Base-by-base conservation (phyloP, 2,113 vertebrate species). In the Silurus glanis region DNA sequence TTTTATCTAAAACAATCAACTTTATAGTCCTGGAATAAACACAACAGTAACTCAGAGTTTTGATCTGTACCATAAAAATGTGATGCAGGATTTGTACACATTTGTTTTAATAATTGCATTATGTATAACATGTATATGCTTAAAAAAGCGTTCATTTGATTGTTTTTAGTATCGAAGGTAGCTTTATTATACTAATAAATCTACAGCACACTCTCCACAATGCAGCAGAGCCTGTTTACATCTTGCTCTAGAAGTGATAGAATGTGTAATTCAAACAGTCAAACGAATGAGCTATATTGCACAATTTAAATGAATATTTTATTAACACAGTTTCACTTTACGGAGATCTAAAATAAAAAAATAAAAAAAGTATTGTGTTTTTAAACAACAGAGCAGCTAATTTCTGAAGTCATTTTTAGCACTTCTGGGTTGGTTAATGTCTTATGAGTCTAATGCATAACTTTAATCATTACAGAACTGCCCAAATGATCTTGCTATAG, bases 251-350 rank as follows among this genome's bases (percentile, higher is more conserved):
- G 56, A 28, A 80, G 9, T 61, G 56, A 61, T 80, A 28, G 59
- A 80, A 45, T 80, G 16, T 61, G 9, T 61, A 59, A 80, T 47
- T 61, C 25, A 10, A 21, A 37, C 56, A 28, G 28, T 80, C 56
- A 61, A 21, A 80, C 16, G 56, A 61, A 45, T 59, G 13, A 6
- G 55, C 55, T 16, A 80, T 80, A 80, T 80, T 61, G 45, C 56
- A 80, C 56, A 80, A 80, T 21, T 80, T 45, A 37, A 58, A 21
- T 61, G 28, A 61, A 61, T 80, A 59, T 61, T 80, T 80, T 80
- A 61, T 21, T 19, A 59, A 17, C 78, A 16, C 17, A 37, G 8
- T 21, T 28, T 80, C 55, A 37, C 79, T 45, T 45, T 25, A 61
- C 12, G 9, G 28, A 45, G 19, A 47, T 21, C 55, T 21, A 28